phyloP scores from a whole-genome alignment of 2,888 invertebrate species.

The Augochlorella aurata region DNA sequence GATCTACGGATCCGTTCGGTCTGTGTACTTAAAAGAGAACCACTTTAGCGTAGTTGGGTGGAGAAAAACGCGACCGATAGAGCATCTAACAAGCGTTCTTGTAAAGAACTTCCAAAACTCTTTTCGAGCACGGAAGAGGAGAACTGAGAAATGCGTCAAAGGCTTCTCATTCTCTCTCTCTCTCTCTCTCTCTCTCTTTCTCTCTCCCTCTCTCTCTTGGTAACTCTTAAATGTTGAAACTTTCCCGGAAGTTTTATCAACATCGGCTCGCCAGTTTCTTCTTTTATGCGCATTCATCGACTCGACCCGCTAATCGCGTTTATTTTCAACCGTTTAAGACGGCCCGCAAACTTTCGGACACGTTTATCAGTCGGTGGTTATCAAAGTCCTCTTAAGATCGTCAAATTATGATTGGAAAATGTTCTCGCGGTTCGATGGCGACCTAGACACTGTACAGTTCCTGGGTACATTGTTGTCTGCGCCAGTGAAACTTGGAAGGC shows the following conservation, averaged over 20 bases:
- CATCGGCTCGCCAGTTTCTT: slow-evolving; percentile 6
- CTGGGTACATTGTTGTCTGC: no score
- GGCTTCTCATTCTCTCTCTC: background rate
- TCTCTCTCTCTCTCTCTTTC: background rate
- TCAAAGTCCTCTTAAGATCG: background rate
- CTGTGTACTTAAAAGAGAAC: slow-evolving; percentile 31
- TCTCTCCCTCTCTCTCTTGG: background rate
- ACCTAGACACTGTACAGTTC: background rate
- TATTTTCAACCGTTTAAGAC: background rate
- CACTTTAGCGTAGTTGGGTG: slow-evolving; percentile 21
- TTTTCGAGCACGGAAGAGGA: slow-evolving; percentile 6
- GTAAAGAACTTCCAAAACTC: slow-evolving; percentile 36
- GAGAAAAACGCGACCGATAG: slow-evolving; percentile 13
- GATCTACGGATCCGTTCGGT: background rate
- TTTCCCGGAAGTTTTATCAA: slow-evolving; percentile 20
- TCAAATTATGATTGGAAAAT: background rate
- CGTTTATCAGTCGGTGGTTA: background rate
- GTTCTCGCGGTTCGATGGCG: background rate
- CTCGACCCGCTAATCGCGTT: background rate
- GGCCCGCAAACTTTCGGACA: background rate
- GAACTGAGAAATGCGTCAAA: slow-evolving; percentile 6
- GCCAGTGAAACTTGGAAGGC: background rate
- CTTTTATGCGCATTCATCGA: slow-evolving; percentile 9
- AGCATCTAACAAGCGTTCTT: slow-evolving; percentile 27
- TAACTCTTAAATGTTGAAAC: slow-evolving; percentile 30